Conservation (phyloP, 1,140 invertebrate genomes). For the Pemphigus obesinymphae region DNA sequence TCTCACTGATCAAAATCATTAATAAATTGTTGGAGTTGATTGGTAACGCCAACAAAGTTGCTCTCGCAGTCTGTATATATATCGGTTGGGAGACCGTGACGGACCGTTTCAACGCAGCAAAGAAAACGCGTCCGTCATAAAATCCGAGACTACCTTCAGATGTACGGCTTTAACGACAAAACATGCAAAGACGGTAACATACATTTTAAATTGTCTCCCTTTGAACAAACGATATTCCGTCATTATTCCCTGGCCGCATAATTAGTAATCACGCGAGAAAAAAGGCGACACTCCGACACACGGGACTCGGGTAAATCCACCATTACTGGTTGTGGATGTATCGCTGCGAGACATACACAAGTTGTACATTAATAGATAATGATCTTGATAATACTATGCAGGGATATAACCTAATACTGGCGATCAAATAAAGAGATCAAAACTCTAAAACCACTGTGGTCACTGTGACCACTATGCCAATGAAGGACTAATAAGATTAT, state of each 20-base stretch:
- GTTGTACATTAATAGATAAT: not conserved
- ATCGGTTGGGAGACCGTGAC: slow-evolving; percentile 48
- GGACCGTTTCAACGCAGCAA: slow-evolving; percentile 50
- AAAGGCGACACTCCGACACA: slow-evolving; percentile 47
- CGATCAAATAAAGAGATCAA: not conserved
- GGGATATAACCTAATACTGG: not conserved
- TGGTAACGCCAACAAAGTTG: slow-evolving; percentile 46
- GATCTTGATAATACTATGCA: not conserved
- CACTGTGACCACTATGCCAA: not conserved
- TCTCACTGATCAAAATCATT: not conserved
- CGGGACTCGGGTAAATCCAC: slow-evolving; percentile 47
- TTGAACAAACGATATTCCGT: slow-evolving; percentile 46
- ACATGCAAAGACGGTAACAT: slow-evolving; percentile 52
- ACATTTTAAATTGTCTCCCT: slow-evolving; percentile 48
- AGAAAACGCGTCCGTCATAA: slow-evolving; percentile 50
- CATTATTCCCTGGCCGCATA: slow-evolving; percentile 50
- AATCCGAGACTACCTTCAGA: slow-evolving; percentile 50
- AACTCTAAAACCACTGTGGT: not conserved
- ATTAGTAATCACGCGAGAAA: slow-evolving; percentile 50
- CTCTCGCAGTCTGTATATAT: slow-evolving; percentile 50
- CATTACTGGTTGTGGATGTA: slow-evolving; percentile 46
- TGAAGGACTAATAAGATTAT: not conserved
- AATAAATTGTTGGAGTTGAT: not conserved
- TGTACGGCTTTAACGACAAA: slow-evolving; percentile 51
- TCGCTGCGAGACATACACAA: not conserved